Conservation (phyloP, 2,797 vertebrate genomes). For the Coregonus ussuriensis region DNA sequence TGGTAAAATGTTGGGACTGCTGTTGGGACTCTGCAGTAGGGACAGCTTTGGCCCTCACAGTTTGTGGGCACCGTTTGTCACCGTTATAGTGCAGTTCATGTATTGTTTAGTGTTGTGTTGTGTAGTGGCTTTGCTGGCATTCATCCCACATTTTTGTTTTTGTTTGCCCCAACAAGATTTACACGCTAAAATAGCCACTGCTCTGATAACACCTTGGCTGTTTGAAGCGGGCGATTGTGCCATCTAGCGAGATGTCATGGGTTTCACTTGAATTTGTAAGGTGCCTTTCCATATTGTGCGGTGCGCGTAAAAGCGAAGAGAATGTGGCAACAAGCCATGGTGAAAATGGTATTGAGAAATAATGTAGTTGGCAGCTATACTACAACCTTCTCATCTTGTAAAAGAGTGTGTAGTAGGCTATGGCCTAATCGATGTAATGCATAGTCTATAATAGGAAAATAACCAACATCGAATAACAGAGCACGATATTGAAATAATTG, state of each 20-base stretch:
- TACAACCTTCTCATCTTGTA: neutral
- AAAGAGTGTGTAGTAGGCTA: neutral
- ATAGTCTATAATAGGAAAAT: neutral
- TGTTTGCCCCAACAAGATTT: too few species aligned
- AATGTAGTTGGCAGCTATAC: neutral
- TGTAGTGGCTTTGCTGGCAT: too few species aligned
- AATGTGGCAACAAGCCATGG: neutral
- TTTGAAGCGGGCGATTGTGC: neutral
- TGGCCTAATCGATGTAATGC: neutral
- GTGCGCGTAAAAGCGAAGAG: neutral
- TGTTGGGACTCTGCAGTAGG: too few species aligned
- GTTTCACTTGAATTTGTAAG: neutral
- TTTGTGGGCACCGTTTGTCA: too few species aligned
- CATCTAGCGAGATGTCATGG: slow-evolving; percentile 4
- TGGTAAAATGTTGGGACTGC: too few species aligned
- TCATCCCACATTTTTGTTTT: too few species aligned
- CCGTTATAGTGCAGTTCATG: too few species aligned
- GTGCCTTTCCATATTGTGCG: neutral
- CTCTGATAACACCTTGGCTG: neutral
- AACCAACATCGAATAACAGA: neutral
- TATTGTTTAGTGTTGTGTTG: too few species aligned
- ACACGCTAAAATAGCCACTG: too few species aligned
- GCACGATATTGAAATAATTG: neutral
- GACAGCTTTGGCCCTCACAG: too few species aligned
- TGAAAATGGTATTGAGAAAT: neutral